Evolutionary conservation across 2,113 vertebrate genomes (phyloP).

Genomic region (Trichomycterus rosablanca): DNA sequence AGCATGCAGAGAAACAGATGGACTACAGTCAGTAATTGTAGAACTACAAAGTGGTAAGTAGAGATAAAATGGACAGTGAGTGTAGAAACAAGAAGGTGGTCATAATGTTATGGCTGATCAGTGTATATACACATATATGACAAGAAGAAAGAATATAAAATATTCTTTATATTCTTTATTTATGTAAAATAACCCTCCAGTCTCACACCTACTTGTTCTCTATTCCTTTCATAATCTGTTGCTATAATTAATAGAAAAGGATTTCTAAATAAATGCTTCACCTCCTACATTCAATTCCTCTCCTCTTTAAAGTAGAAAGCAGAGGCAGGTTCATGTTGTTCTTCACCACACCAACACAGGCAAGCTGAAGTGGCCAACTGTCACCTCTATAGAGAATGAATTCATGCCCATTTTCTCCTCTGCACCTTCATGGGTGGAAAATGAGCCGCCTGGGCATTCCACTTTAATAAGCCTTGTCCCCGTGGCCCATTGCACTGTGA

Average conservation of each 20-base stretch:
- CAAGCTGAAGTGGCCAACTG: constrained; percentile 27
- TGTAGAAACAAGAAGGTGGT: too few relatives aligned
- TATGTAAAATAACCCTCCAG: too few relatives aligned
- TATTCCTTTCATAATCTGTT: not conserved
- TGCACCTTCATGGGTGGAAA: constrained; percentile 15
- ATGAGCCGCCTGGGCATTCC: constrained; percentile 24
- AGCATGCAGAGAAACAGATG: too few relatives aligned
- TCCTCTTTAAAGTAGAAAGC: not conserved
- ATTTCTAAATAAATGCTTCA: constrained; percentile 12
- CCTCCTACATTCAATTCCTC: constrained; percentile 6
- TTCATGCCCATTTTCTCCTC: constrained; percentile 13
- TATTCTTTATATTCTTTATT: too few relatives aligned
- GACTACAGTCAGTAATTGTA: too few relatives aligned
- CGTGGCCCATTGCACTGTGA: not conserved
- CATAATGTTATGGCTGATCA: too few relatives aligned
- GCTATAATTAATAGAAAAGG: constrained; percentile 32
- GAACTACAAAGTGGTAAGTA: too few relatives aligned
- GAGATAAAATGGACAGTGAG: too few relatives aligned
- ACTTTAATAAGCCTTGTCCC: constrained; percentile 21
- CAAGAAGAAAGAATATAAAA: too few relatives aligned
- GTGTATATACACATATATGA: too few relatives aligned
- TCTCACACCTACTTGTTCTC: too few relatives aligned
- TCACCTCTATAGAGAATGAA: constrained; percentile 3
- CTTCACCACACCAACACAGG: constrained; percentile 9
- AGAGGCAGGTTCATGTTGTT: constrained; percentile 15